Evolutionary conservation across 2,797 vertebrate species (phyloP).

Genomic region (Girardinus metallicus): DNA sequence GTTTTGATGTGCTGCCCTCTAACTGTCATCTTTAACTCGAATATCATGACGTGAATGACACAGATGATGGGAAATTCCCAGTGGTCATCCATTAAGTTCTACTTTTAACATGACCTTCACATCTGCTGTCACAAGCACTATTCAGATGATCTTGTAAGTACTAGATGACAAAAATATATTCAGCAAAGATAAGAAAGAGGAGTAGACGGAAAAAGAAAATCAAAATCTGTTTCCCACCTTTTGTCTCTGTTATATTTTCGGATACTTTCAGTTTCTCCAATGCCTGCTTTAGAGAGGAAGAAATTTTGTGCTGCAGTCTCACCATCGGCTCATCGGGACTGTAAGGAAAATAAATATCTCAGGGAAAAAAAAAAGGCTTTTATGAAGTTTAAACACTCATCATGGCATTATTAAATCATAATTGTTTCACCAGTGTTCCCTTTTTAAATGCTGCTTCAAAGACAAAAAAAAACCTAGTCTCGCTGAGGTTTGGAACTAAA

Average conservation of each 20-base stretch:
- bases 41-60: slow-evolving; percentile 46
- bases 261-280: slow-evolving; percentile 94
- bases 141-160: slow-evolving; percentile 2
- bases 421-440: neutral
- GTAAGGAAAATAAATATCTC: slow-evolving; percentile 36
- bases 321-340: slow-evolving; percentile 92
- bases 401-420: neutral
- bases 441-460: neutral
- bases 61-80: slow-evolving; percentile 46
- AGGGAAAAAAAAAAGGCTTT: slow-evolving; percentile 14
- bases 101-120: slow-evolving; percentile 62
- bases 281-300: slow-evolving; percentile 92
- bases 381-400: neutral
- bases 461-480: neutral
- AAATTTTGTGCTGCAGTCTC: slow-evolving; percentile 90
- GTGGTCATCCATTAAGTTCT: slow-evolving; percentile 54
- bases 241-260: slow-evolving; percentile 80
- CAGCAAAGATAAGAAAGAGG: neutral
- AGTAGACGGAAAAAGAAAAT: neutral
- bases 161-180: slow-evolving; percentile 3
- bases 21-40: slow-evolving; percentile 46
- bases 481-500: neutral
- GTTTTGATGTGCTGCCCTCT: slow-evolving; percentile 17
- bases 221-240: slow-evolving; percentile 78
- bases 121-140: slow-evolving; percentile 25